Evolutionary conservation across 2,113 vertebrate species (phyloP), one percentile per base, ranked within the genome.

Genomic region (Hypanus sabinus): DNA sequence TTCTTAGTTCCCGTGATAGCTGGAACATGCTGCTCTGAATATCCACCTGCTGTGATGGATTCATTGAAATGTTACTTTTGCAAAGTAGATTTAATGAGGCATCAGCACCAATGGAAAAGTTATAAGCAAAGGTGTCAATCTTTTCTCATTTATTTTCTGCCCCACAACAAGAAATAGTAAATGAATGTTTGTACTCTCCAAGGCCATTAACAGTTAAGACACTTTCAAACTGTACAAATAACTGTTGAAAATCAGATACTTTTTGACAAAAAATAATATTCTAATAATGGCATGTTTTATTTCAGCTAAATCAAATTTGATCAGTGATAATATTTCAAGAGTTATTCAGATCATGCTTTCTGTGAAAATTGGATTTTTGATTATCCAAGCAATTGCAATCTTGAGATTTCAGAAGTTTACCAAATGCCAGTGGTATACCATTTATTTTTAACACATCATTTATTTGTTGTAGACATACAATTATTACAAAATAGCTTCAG

Each of bases 351-450:
- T 70, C 8, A 3, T 46, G 22, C 22, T 93, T 93, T 73, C 65
- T 30, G 5, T 73, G 57, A 91, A 88, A 93, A 93, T 71, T 46
- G 68, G 68, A 93, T 93, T 93, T 73, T 93, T 93, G 68, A 46
- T 73, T 73, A 93, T 93, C 38, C 36, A 75, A 93, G 3, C 70
- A 73, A 55, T 55, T 93, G 20, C 33, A 93, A 73, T 73, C 0
- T 93, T 14, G 36, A 55, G 0, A 93, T 75, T 24, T 87, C 46
- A 46, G 1, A 92, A 71, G 33, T 93, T 1, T 55, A 8, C 70
- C 12, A 3, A 73, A 36, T 27, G 27, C 11, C 27, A 46, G 8
- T 57, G 33, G 33, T 27, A 88, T 24, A 92, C 18, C 33, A 92
- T 71, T 90, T 65, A n/a, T 30, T 68, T 90, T 65, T 18, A 73